Evolutionary conservation across 2,888 invertebrate species (phyloP), one percentile per base, ranked within the genome.

Genomic region (Plebejus argus): DNA sequence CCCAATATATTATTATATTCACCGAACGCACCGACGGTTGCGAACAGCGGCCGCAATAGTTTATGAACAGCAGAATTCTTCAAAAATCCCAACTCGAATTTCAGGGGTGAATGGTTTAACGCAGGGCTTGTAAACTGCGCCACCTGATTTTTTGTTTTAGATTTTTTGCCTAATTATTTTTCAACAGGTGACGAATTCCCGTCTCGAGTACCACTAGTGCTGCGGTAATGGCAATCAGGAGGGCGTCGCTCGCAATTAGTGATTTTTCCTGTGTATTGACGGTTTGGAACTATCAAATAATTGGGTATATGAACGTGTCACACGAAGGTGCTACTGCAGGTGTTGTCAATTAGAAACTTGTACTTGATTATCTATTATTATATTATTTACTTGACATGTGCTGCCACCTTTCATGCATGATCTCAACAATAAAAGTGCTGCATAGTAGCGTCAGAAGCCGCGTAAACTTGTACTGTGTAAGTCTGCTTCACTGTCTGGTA

Each of bases 151-250:
- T 93, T 93, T 94, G 92, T 93, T 93, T 91, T 91, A 86, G 86
- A 88, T 93, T 94, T 94, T 94, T 94, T 94, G 93, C 92, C 94
- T 94, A 94, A 94, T 94, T 94, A 94, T 94, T 94, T 53, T 94
- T 91, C 89, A 93, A 93, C 93, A 93, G 93, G 93, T 93, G 93
- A 93, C 93, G 93, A 92, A 92, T 91, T 90, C 87, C 87, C 88
- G 92, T 92, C 92, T 93, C 90, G 86, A 93, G 93, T 85, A 89
- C 90, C 90, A 87, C 90, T 89, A 89, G 84, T 18, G 87, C 86
- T 85, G 86, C 91, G 85, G 88, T 84, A 85, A 84, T 88, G 85
- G 88, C 86, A 89, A 89, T 89, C 87, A 88, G 84, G 85, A 87
- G 88, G 86, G 81, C 80, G 80, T 88, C 87, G 89, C 85, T 88